Evolutionary conservation across 1,140 invertebrate species (phyloP), one percentile per base, ranked within the genome.

Genomic region (Plodia interpunctella): DNA sequence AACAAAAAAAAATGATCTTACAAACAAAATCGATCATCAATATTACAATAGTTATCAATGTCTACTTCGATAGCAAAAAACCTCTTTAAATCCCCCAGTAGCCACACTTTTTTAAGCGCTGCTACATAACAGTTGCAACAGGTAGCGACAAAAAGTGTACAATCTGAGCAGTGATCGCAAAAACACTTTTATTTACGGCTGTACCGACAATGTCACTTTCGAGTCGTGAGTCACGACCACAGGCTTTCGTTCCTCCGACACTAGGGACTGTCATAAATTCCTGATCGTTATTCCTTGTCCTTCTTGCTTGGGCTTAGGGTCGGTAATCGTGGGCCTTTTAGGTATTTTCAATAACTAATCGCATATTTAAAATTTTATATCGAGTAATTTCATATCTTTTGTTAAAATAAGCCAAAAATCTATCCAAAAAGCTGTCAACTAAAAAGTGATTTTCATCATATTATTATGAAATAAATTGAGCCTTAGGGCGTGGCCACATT

Each of bases 211-310:
- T 78, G 74, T 72, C 76, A 78, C 72, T 74, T 78, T 78, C 72
- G 57, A 76, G 74, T 76, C 76, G 76, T 78, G 76, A 78, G 49
- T 78, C 76, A 78, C 76, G 73, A 74, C 68, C n/a, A 56, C 64
- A 68, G 61, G 74, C 74, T 72, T 74, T 72, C 70, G 70, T 71
- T 69, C 66, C 63, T 70, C 63, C 62, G 63, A 62, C 67, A 49
- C 52, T 49, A 60, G 59, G 15, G 51, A 51, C 38, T 57, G 60
- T 72, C 72, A 71, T 74, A 72, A 72, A 69, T 67, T 64, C 59
- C 55, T 49, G 56, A 62, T 66, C 60, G 57, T 63, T 67, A 66
- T 21, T 55, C 55, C 52, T 38, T 57, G 15, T 53, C 55, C 44
- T 61, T 30, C 18, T 25, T 53, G 5, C 17, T 25, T 53, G 13